phyloP scores from a whole-genome alignment of 2,888 invertebrate species.

The Chromoteleia sp. region DNA sequence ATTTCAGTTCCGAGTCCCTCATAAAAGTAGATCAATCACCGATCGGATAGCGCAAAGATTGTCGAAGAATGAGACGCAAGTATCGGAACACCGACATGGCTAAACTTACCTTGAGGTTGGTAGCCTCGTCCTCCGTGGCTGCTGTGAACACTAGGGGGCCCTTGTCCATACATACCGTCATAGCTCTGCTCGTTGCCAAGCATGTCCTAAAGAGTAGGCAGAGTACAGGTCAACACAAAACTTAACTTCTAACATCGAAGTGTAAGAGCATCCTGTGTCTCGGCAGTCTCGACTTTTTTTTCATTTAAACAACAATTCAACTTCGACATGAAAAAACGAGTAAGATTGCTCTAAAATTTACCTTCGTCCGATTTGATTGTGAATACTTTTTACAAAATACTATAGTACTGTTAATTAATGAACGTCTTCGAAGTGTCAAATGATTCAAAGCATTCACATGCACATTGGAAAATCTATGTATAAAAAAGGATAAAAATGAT shows the following conservation, averaged over 20 bases:
- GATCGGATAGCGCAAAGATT: conserved; percentile 48
- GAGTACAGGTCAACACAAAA: conserved; percentile 83
- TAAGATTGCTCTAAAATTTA: conserved; percentile 26
- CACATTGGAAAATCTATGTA: conserved; percentile 70
- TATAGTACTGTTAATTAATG: conserved; percentile 50
- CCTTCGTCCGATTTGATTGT: conserved; percentile 25
- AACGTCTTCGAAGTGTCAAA: conserved; percentile 51
- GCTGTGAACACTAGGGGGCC: conserved; percentile 94
- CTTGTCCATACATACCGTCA: conserved; percentile 96
- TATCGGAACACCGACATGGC: conserved; percentile 3
- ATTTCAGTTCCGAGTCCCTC: conserved; percentile 2
- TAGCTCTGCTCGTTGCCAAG: conserved; percentile 96
- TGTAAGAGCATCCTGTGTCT: conserved; percentile 37
- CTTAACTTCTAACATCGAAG: conserved; percentile 71
- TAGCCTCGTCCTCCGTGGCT: conserved; percentile 91
- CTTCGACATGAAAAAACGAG: conserved; percentile 11
- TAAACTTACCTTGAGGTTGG: conserved; percentile 92
- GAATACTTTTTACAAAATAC: conserved; percentile 37
- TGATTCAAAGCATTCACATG: conserved; percentile 80
- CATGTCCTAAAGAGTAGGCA: conserved; percentile 90
- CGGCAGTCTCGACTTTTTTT: conserved; percentile 19
- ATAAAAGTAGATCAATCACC: conserved; percentile 60
- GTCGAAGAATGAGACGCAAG: conserved; percentile 6
- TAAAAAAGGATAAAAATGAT: conserved; percentile 19
- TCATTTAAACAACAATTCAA: conserved; percentile 19